Conservation (phyloP, 2,113 vertebrate genomes). For the Leucoraja erinaceus region DNA sequence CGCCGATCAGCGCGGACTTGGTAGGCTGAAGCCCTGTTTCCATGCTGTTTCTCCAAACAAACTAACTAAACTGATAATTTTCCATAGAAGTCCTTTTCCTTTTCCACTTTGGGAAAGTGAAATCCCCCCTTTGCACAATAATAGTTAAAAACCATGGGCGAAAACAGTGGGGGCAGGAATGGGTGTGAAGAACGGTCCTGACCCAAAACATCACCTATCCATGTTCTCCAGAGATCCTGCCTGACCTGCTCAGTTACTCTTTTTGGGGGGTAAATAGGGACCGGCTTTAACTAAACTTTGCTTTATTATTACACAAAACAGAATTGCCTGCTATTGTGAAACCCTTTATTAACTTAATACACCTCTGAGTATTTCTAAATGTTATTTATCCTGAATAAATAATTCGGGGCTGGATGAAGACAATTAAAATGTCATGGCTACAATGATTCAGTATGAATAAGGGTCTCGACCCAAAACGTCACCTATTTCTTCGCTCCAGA, state of each 20-base stretch:
- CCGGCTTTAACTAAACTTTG: background rate
- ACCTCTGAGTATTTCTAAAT: background rate
- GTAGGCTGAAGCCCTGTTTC: too few relatives aligned
- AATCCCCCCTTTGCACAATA: background rate
- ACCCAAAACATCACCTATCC: too few relatives aligned
- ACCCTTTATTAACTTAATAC: background rate
- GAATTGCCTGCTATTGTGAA: background rate
- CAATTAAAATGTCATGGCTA: conserved; percentile 2
- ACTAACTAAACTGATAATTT: too few relatives aligned
- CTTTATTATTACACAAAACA: background rate
- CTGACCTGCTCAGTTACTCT: too few relatives aligned
- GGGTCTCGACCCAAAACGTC: too few relatives aligned
- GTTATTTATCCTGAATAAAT: background rate
- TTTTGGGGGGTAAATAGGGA: background rate
- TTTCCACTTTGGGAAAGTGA: background rate
- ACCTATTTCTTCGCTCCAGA: too few relatives aligned
- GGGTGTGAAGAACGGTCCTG: too few relatives aligned
- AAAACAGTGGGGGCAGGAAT: too few relatives aligned
- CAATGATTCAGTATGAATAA: background rate
- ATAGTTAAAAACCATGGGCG: background rate
- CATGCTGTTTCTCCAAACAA: too few relatives aligned
- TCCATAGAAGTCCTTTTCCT: background rate
- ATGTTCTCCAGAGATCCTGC: too few relatives aligned
- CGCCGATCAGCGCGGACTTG: too few relatives aligned
- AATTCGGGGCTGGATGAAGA: background rate